These are phyloP conservation scores for Actinernus sp. DNA, from an alignment of 92 coral and sea anemone species.

Conservation along the genomic window DNA sequence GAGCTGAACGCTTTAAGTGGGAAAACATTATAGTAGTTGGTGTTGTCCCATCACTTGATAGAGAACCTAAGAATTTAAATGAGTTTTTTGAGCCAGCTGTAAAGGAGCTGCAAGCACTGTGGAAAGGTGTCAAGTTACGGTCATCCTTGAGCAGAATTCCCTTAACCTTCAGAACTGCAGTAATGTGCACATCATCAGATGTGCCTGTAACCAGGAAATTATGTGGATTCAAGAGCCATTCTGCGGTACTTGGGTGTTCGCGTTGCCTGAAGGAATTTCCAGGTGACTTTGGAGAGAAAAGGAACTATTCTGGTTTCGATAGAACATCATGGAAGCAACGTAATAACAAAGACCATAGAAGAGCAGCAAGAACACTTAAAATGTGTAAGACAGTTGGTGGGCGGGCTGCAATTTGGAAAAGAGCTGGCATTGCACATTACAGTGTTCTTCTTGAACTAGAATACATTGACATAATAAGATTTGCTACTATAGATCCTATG, in stretches of 20 bases:
- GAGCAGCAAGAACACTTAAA: slow-evolving; percentile 5
- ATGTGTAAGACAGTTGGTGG: slow-evolving; percentile 17
- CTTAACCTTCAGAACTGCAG: no score
- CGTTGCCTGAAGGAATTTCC: slow-evolving; percentile 57
- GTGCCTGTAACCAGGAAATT: slow-evolving; percentile 60
- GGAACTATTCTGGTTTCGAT: no score
- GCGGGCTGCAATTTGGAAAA: background rate
- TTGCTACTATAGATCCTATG: slow-evolving; percentile 68
- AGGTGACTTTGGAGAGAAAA: slow-evolving; percentile 57
- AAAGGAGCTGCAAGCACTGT: slow-evolving; percentile 41
- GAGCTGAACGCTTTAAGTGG: no score
- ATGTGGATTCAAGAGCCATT: no score
- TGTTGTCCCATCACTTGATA: no score
- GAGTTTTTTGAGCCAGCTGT: slow-evolving; percentile 54
- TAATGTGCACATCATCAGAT: slow-evolving; percentile 44
- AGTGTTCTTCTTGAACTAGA: slow-evolving; percentile 43
- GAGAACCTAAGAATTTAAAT: no score
- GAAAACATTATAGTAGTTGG: no score
- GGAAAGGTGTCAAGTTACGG: slow-evolving; percentile 56
- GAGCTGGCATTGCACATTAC: slow-evolving; percentile 35
- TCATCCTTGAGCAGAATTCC: slow-evolving; percentile 31
- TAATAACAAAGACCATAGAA: slow-evolving; percentile 17
- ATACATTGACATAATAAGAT: slow-evolving; percentile 61
- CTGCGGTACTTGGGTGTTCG: no score
- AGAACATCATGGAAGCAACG: slow-evolving; percentile 28